Base-by-base conservation (phyloP, 2,113 vertebrate genomes). In the Tetraodon nigroviridis region DNA sequence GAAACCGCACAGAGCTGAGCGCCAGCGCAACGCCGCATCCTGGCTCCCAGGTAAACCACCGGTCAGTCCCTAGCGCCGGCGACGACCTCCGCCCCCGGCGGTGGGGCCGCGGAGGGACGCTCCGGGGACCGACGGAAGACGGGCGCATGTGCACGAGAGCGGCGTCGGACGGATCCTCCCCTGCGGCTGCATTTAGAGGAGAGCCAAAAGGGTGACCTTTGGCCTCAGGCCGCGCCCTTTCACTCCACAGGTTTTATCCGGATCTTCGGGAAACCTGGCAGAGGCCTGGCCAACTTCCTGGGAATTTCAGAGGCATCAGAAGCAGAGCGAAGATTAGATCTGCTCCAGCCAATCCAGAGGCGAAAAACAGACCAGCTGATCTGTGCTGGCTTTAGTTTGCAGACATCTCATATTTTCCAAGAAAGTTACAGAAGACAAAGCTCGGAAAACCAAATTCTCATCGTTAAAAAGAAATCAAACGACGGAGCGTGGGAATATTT, bases 381-480 rank as follows among this genome's bases (percentile, higher is more conserved):
- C 85, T 89, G 88, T 88, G 85, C 87, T 88, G 78, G 86, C 87
- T 89, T 84, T 86, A 89, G 84, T 82, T 84, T 87, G 88, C 86
- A 89, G 86, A 88, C 88, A 88, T 88, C 70, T 84, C 76, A 80
- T 85, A 74, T 65, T 82, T 71, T 81, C 61, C 78, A 83, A 84
- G 64, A 80, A 78, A 84, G 79, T 73, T 83, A 87, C 81, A 86
- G 65, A 81, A 86, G 79, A 53, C 66, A 86, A 85, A 85, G 71
- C 72, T 79, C 82, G 82, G 73, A 55, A 85, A 86, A 82, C 81
- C 63, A 87, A 88, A 83, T 74, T 68, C 59, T 81, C 61, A 69
- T 55, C 67, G 80, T 66, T 32, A 71, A 69, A 60, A 70, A 78
- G 44, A 18, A 70, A 74, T 74, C 55, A 78, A 78, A 74, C 71